Conservation (phyloP, 2,888 invertebrate species). For the Cloeon dipterum region DNA sequence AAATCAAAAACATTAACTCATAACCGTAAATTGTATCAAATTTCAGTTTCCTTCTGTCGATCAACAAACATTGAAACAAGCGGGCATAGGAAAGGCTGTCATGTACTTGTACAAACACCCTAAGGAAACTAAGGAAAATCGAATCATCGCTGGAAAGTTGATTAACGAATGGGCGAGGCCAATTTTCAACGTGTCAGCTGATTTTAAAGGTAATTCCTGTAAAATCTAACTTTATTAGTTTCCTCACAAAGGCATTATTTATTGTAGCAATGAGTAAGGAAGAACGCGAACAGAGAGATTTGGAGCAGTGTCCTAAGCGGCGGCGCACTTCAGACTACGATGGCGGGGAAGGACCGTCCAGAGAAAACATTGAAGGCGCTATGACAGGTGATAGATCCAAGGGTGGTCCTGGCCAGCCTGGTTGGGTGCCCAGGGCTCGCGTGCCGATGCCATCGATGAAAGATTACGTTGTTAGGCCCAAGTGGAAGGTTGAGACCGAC, state of each 20-base stretch:
- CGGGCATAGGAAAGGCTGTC: constrained; percentile 95
- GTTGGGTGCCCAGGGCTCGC: constrained; percentile 84
- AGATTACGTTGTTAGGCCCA: constrained; percentile 88
- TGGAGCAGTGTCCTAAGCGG: constrained; percentile 53
- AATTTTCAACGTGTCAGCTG: constrained; percentile 85
- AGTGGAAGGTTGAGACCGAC: constrained; percentile 72
- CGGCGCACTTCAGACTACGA: constrained; percentile 14
- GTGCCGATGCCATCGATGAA: constrained; percentile 89
- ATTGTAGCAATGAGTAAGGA: constrained; percentile 59
- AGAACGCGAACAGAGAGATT: constrained; percentile 80
- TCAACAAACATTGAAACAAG: constrained; percentile 74
- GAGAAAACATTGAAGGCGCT: constrained; percentile 37
- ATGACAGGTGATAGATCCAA: constrained; percentile 36
- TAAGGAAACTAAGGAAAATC: constrained; percentile 81
- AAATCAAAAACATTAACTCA: no score
- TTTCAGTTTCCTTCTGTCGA: constrained; percentile 70
- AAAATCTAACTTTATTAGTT: neutral
- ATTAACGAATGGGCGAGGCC: constrained; percentile 97
- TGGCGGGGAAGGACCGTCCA: constrained; percentile 13
- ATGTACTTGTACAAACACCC: constrained; percentile 99
- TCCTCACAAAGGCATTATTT: neutral
- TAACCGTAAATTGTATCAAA: constrained; percentile 1
- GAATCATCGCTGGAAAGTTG: constrained; percentile 69
- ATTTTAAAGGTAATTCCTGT: constrained; percentile 39
- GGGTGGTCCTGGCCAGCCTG: constrained; percentile 79